Evolutionary conservation across 2,888 invertebrate genomes (phyloP), one percentile per base, ranked within the genome.

Genomic region (Phania funesta): DNA sequence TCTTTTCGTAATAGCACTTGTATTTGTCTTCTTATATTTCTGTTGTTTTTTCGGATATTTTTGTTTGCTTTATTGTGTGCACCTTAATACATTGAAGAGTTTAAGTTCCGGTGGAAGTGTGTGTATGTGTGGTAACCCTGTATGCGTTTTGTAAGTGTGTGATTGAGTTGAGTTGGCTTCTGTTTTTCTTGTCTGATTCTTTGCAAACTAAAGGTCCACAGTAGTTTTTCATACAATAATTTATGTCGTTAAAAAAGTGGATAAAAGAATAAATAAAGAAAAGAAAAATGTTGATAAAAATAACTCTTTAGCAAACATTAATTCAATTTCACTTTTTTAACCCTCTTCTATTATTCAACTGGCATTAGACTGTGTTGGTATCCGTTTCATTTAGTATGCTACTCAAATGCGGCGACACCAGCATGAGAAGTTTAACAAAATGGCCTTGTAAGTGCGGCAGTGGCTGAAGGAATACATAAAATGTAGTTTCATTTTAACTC

Each of bases 231-330:
- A 35, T 74, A 38, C 50, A 68, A 74, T 64, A 70, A 75, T 70
- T 82, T 60, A 58, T 46, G 46, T 70, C 29, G 29, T 22, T 29
- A n/a, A 29, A 46, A 46, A 35, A 20, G 46, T 38, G 24, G 13
- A 54, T 22, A 24, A 52, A 32, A 18, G 26, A 20, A 65, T 5
- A n/a, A 22, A 41, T 32, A 24, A 41, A 56, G 24, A 46, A 11
- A 62, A 26, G 32, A 64, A 20, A 60, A 8, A 32, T 35, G 38
- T 58, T 1, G 64, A 71, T 64, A 79, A 80, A 75, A 82, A 79
- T 75, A 75, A 75, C 78, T 68, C 74, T 78, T 82, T 78, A 78
- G 82, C 35, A 78, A 82, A 75, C 79, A 75, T 79, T 75, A 79
- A 82, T 78, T 82, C 56, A 70, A 82, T 82, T 82, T 54, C 13